Evolutionary conservation across 2,888 invertebrate genomes (phyloP), one percentile per base, ranked within the genome.

Genomic region (Stenchaetothrips biformis): DNA sequence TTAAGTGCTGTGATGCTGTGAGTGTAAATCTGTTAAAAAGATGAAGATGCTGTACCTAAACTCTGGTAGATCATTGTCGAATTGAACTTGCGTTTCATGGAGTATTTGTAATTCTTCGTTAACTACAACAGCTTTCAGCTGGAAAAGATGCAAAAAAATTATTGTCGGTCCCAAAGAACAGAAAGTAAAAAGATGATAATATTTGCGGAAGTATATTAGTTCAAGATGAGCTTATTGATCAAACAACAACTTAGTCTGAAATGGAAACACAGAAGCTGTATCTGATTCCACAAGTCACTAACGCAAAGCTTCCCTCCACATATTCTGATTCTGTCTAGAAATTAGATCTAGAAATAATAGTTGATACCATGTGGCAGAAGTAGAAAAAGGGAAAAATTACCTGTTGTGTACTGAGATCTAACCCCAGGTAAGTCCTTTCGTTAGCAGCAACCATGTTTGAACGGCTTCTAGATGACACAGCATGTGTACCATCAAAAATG

Each of bases 31-130:
- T 53, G 13, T 53, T n/a, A 53, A 37, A 79, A 59, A 49, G 59
- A 53, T 48, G 48, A 53, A 8, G 7, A 74, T 18, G 47, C 80
- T 83, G 83, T 87, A 95, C 95, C 93, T 91, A 87, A 95, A 98
- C 87, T 98, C 97, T n/a, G 97, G 96, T 37, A 98, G 88, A 86
- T 97, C 97, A 82, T 91, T 91, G 87, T 98, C 97, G 88, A 97
- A 98, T 83, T 94, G 93, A 0, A 98, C 96, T 82, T 92, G 91
- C 18, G 93, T 93, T 85, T 95, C 93, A 84, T 94, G 92, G 13
- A 94, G 87, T 21, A 95, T 90, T 84, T 91, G 88, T 84, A 95
- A 90, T 78, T 92, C 88, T 82, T 93, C 91, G 86, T 93, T 91
- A 13, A 97, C 90, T 11, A 96, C 93, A 47, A 95, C 90, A 18